These are phyloP conservation scores for Acrobasis repandana DNA, from an alignment of 2,888 invertebrate genomes.

Conservation along the genomic window DNA sequence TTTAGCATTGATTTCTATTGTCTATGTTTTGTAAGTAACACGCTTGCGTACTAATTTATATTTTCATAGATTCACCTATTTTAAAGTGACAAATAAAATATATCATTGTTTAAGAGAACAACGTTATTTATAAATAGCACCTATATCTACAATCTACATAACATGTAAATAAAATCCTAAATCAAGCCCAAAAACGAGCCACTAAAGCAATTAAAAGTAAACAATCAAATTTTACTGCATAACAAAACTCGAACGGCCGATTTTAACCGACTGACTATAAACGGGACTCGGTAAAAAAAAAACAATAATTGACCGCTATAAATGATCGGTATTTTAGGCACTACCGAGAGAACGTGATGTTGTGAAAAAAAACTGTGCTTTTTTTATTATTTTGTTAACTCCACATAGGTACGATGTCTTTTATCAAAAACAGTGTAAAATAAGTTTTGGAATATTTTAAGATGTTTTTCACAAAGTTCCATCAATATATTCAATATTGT, in stretches of 20 bases:
- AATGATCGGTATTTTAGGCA: conserved; percentile 40
- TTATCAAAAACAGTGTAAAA: too few relatives aligned
- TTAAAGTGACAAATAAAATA: too few relatives aligned
- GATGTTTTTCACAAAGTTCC: too few relatives aligned
- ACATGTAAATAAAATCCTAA: conserved; percentile 14
- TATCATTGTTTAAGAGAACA: neutral
- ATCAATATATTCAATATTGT: too few relatives aligned
- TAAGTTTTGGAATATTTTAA: too few relatives aligned
- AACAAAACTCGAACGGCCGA: conserved; percentile 47
- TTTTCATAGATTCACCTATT: too few relatives aligned
- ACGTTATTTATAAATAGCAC: neutral
- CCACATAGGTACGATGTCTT: too few relatives aligned
- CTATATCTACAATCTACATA: neutral
- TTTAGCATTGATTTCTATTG: too few relatives aligned
- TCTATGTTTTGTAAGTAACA: too few relatives aligned
- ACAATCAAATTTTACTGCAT: conserved; percentile 54
- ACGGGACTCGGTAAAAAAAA: conserved; percentile 35
- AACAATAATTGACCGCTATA: conserved; percentile 45
- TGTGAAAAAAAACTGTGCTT: neutral
- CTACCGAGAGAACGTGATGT: neutral
- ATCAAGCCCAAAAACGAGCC: conserved; percentile 14
- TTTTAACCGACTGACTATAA: conserved; percentile 47
- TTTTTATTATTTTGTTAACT: too few relatives aligned
- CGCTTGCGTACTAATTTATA: too few relatives aligned
- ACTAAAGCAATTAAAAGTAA: conserved; percentile 36